Percentiles rank a stretch among this genome's conserved stretches.
These are phyloP conservation scores for Rhingia campestris DNA, from an alignment of 2,888 invertebrate species.

Conservation along the genomic window DNA sequence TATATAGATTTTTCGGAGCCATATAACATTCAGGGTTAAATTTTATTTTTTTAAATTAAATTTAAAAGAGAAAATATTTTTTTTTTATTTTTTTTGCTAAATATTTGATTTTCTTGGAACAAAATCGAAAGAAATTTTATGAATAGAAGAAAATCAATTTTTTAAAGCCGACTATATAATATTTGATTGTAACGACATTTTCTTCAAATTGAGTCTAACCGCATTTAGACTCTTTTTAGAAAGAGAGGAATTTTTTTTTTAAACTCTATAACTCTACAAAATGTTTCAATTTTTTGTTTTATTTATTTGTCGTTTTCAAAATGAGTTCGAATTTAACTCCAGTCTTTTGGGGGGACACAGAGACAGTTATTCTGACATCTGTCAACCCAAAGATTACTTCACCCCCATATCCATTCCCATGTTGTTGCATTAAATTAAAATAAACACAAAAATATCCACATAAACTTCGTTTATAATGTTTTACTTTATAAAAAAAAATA, in stretches of 20 bases:
- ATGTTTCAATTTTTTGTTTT: background rate
- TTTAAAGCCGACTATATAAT: slow-evolving; percentile 40
- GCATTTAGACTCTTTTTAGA: slow-evolving; percentile 61
- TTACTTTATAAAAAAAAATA: slow-evolving; percentile 17
- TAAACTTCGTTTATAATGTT: too few species aligned
- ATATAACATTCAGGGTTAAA: slow-evolving; percentile 72
- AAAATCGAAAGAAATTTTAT: slow-evolving; percentile 64
- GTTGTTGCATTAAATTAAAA: slow-evolving; percentile 27
- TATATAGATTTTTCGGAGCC: slow-evolving; percentile 49
- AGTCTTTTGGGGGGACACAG: background rate
- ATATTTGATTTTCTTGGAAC: slow-evolving; percentile 67
- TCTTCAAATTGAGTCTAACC: slow-evolving; percentile 69
- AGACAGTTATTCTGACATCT: background rate
- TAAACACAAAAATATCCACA: slow-evolving; percentile 3
- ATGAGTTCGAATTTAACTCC: slow-evolving; percentile 35
- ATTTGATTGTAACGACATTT: slow-evolving; percentile 56
- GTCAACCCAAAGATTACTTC: too few species aligned
- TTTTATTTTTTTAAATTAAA: slow-evolving; percentile 38
- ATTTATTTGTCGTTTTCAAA: slow-evolving; percentile 39
- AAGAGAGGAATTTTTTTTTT: slow-evolving; percentile 12
- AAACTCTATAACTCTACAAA: too few species aligned
- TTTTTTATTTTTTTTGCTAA: slow-evolving; percentile 36
- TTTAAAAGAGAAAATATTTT: slow-evolving; percentile 19
- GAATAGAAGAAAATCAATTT: slow-evolving; percentile 60
- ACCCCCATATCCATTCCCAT: background rate